Evolutionary conservation across 2,888 invertebrate genomes (phyloP), one percentile per base, ranked within the genome.

Genomic region (Odiellus spinosus): DNA sequence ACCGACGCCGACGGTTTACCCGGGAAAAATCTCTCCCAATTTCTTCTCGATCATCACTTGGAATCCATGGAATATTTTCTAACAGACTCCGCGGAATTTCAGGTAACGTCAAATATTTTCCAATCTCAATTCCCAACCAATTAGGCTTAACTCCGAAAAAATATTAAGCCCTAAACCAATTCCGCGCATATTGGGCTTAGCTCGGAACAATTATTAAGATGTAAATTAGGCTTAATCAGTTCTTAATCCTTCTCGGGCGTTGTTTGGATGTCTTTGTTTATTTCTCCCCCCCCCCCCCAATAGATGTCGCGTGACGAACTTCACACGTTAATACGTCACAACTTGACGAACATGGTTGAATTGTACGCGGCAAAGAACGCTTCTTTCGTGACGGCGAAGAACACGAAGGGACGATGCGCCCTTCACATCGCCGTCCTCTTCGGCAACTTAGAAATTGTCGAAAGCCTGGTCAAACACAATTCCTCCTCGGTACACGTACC

Each of bases 401-500:
- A 66, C 53, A 52, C 55, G 3, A 50, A 60, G 18, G 59, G 57
- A 1, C 42, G 57, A 14, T 58, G 57, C 21, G 53, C 59, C 1
- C 49, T 61, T 5, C 61, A 61, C 48, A 53, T 59, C 10, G 62
- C 67, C 4, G 61, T 66, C 10, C 59, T 67, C 11, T 64, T 63
- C 51, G 62, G 61, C 15, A 55, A 62, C 32, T 55, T 60, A 4
- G 64, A 67, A 40, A 62, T 67, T 21, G 61, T 64, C 26, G 59
- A 61, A 39, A 39, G 43, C 1, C 42, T 56, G 2, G 48, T 55
- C 19, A 47, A 51, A 18, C 47, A 50, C 2, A 55, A 55, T 40
- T 45, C 53, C 0, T 80, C 82, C 55, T 74, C 82, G 0, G 64
- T 87, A 33, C 73, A 76, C 48, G 71, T 81, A 48, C 82, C 84